Evolutionary conservation across 64 coral and sea anemone species (phyloP).

Genomic region (Cladopsammia gracilis): DNA sequence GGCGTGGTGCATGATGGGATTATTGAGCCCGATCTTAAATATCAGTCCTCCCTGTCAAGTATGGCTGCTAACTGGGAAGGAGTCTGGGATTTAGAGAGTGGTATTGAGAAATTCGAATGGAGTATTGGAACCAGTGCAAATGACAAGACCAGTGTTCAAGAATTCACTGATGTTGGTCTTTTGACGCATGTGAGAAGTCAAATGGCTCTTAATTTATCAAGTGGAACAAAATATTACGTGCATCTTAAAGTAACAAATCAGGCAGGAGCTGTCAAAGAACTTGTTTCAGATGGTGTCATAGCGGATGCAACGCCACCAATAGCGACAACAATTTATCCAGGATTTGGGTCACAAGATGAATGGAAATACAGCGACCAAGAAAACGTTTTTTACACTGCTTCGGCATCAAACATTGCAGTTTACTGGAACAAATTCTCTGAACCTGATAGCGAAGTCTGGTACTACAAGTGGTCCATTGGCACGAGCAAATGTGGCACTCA

Average conservation of each 20-base stretch:
- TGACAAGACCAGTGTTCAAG: conserved; percentile 56
- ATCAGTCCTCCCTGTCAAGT: conserved; percentile 43
- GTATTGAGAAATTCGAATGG: conserved; percentile 78
- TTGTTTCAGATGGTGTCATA: conserved; percentile 85
- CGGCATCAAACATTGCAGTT: not conserved
- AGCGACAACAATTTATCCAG: conserved; percentile 50
- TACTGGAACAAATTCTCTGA: conserved; percentile 79
- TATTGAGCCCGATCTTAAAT: conserved; percentile 79
- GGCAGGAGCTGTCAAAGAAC: conserved; percentile 61
- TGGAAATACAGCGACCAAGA: conserved; percentile 60
- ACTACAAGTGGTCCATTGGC: conserved; percentile 93
- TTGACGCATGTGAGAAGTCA: conserved; percentile 67
- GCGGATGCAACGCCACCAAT: conserved; percentile 74
- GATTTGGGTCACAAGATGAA: conserved; percentile 10
- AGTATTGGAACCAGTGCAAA: conserved; percentile 61
- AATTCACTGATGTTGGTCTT: conserved; percentile 46
- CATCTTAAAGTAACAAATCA: conserved; percentile 72
- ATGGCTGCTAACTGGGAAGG: conserved; percentile 86
- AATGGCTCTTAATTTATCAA: conserved; percentile 7
- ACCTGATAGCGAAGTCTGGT: conserved; percentile 89
- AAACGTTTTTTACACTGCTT: conserved; percentile 45
- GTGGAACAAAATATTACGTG: conserved; percentile 69
- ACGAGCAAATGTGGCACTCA: conserved; percentile 85
- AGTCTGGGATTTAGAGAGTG: conserved; percentile 83
- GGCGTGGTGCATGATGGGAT: conserved; percentile 81